Conservation (phyloP, 2,113 vertebrate genomes). For the Platysteira castanea region DNA sequence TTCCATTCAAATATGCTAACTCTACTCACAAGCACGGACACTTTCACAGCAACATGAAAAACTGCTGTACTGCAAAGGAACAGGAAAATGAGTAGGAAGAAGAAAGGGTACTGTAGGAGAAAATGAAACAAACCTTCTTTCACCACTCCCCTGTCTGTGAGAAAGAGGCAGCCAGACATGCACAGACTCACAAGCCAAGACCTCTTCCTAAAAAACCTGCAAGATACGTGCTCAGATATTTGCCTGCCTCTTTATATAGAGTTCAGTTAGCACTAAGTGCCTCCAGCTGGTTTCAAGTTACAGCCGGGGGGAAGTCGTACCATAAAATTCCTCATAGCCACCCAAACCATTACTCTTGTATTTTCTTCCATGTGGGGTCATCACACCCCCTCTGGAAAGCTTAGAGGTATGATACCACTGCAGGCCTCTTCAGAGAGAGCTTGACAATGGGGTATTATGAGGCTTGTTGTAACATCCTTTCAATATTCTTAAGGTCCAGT, state of each 20-base stretch:
- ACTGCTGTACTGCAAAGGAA: background rate
- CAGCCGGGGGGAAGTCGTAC: background rate
- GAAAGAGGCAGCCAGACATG: background rate
- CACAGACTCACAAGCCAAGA: background rate
- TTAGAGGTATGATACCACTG: background rate
- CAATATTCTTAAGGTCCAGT: slow-evolving; percentile 59
- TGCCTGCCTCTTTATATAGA: background rate
- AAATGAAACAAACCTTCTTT: background rate
- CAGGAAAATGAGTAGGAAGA: background rate
- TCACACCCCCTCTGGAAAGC: slow-evolving; percentile 31
- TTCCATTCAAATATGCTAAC: background rate
- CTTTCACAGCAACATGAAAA: background rate
- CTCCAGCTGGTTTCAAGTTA: slow-evolving; percentile 26
- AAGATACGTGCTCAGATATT: background rate
- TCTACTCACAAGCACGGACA: rapidly evolving
- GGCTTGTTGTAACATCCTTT: slow-evolving; percentile 55
- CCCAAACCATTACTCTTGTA: slow-evolving; percentile 52
- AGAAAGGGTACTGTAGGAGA: background rate
- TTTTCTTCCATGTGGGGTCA: slow-evolving; percentile 45
- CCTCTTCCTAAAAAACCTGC: background rate
- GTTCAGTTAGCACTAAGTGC: background rate
- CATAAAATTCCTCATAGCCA: slow-evolving; percentile 36
- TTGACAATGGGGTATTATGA: slow-evolving; percentile 53
- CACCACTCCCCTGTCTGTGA: background rate
- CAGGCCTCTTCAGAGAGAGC: slow-evolving; percentile 51